Evolutionary conservation across 1,140 invertebrate genomes (phyloP), one percentile per base, ranked within the genome.

Genomic region (Apis laboriosa): DNA sequence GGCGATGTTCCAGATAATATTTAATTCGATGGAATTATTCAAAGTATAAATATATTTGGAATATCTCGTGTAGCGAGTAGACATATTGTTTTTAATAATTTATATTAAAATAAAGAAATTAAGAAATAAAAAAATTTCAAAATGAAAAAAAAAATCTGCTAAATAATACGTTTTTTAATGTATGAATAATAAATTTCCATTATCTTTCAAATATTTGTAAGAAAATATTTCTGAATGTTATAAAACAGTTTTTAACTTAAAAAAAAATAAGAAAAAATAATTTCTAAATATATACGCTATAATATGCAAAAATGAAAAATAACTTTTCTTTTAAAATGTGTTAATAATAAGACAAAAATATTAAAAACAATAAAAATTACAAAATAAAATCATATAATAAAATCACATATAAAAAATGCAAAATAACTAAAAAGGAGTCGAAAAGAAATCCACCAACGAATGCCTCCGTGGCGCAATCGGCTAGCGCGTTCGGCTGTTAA

Each of bases 401-500:
- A 51, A 53, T 70, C 7, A 70, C 3, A 24, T 24, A 11, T 3
- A 7, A 8, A 34, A 68, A 21, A 19, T 55, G 11, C 7, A n/a
- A 24, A 24, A 21, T 15, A 0, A 15, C 0, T 7, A 11, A 1
- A 77, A 80, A 53, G 53, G 5, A 24, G 0, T 13, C 19, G 8
- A 9, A 43, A 73, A 55, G 24, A 34, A 15, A 15, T 0, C 1
- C 0, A 2, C 13, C 15, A 0, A 28, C 86, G 89, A 85, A 72
- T 83, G 96, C 96, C 96, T 97, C 96, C 96, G 96, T 96, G 96
- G 96, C 96, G 96, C 96, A 96, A 96, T 96, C 93, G 96, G 96
- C 95, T 97, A 97, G 96, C 96, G 97, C 97, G 96, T 97, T 97
- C 96, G 97, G 96, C 97, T 97, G 96, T 97, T 97, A 97, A 97